A percentile compares a stretch with the other conserved stretches of the same genome.
These are phyloP conservation scores for Oostethus manadensis DNA, from an alignment of 2,113 vertebrate species.

Conservation along the genomic window DNA sequence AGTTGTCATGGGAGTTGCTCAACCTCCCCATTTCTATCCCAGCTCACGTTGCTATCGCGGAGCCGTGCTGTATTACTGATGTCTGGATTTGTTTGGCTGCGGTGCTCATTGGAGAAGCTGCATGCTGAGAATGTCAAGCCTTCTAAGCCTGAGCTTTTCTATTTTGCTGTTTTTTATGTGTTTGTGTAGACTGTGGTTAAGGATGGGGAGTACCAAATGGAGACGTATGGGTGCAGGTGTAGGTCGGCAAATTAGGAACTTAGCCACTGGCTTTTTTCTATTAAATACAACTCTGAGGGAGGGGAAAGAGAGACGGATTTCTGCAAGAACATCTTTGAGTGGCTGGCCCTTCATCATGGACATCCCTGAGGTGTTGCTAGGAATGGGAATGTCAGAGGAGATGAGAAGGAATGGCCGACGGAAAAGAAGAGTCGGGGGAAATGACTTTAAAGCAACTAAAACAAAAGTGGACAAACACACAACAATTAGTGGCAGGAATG, in stretches of 20 bases:
- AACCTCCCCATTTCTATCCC: slow-evolving; percentile 9
- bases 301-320: not conserved
- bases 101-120: slow-evolving; percentile 11
- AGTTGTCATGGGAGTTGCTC: not conserved
- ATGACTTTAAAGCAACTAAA: not conserved
- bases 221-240: slow-evolving; percentile 53
- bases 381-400: slow-evolving; percentile 17
- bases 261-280: slow-evolving; percentile 57
- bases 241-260: slow-evolving; percentile 57
- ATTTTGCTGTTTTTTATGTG: not conserved
- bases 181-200: slow-evolving; percentile 2
- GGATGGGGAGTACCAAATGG: slow-evolving; percentile 39
- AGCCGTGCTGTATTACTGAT: slow-evolving; percentile 2
- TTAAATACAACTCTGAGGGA: slow-evolving; percentile 55
- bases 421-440: not conserved
- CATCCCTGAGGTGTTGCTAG: slow-evolving; percentile 44
- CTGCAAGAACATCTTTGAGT: slow-evolving; percentile 18
- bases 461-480: not conserved
- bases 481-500: not conserved
- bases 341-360: slow-evolving; percentile 44
- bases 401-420: slow-evolving; percentile 10
- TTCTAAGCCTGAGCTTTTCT: not conserved
- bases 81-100: slow-evolving; percentile 10
- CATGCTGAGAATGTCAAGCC: slow-evolving; percentile 11
- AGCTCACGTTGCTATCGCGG: slow-evolving; percentile 9